Base-by-base conservation (phyloP, 2,888 invertebrate genomes). In the Caenorhabditis panamensis region DNA sequence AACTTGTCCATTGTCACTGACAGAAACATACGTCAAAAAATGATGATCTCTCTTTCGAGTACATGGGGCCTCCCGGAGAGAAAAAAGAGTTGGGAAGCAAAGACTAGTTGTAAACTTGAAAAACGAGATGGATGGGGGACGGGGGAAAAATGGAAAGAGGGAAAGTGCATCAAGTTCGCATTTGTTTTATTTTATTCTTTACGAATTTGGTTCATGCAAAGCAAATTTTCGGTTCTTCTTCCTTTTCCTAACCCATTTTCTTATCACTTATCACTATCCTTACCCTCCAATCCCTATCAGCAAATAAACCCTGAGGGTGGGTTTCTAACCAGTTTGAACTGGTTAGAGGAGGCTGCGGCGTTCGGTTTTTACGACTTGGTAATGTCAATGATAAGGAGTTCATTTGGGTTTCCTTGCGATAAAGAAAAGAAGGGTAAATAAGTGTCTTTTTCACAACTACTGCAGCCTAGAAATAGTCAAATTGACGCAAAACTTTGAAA, bases 81-180 rank as follows among this genome's bases (percentile, higher is more conserved):
- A 71, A 22, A 31, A 31, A 31, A 31, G 9, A 4, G 4, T 31
- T 31, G 31, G 47, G 20, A 31, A 20, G 36, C 71, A 72, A 72
- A 54, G 71, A 63, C 31, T 54, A 63, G 72, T 73, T 64, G 72
- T 73, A 73, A 73, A 73, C 64, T 58, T 73, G 72, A 73, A 73
- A 73, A 73, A 73, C 64, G 72, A 73, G 72, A 64, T 47, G 71
- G 41, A 26, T 22, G 61, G 61, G 24, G 28, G 16, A n/a, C 49
- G 68, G 18, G 54, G 4, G 31, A 4, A 36, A 56, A 22, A 26
- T 22, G 22, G 31, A 47, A 36, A 58, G 22, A 44, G 4, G 13
- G 11, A 41, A 28, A 56, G 18, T 36, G 28, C 26, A 47, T 41
- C 9, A 24, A 68, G 59, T 69, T 59, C n/a, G n/a, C n/a, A n/a